These are phyloP conservation scores for Phyllotis vaccarum DNA, from an alignment of 2,797 vertebrate species.

Conservation along the genomic window DNA sequence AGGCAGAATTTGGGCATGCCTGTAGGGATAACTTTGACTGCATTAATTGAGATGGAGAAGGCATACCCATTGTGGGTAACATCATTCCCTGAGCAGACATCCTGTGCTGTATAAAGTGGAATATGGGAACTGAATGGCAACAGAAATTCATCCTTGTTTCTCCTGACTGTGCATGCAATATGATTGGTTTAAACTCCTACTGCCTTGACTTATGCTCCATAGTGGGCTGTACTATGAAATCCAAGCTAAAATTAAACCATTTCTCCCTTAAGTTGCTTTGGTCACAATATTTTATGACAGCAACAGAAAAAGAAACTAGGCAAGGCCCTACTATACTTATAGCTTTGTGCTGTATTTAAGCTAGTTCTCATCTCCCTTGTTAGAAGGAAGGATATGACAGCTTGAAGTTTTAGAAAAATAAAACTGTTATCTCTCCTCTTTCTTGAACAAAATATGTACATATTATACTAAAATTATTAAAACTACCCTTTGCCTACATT, in stretches of 20 bases:
- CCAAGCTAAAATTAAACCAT: neutral
- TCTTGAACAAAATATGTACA: constrained; percentile 70
- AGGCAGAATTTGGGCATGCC: neutral
- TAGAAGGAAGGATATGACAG: neutral
- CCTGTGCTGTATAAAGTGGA: neutral
- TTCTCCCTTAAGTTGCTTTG: neutral
- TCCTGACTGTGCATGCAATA: neutral
- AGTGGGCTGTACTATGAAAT: neutral
- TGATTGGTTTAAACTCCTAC: neutral
- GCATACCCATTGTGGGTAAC: neutral
- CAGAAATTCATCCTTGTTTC: neutral
- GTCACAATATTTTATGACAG: neutral
- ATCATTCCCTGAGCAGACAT: neutral
- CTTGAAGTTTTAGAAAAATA: constrained; percentile 5
- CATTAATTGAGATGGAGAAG: neutral
- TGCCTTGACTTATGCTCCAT: neutral
- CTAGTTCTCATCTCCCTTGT: neutral
- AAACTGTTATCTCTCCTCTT: neutral
- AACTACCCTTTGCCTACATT: constrained; percentile 52
- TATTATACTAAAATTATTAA: constrained; percentile 31
- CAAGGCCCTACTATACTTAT: neutral
- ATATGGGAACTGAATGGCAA: neutral
- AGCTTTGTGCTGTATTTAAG: neutral
- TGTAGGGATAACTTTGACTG: neutral
- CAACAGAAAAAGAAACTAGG: neutral